phyloP scores from a whole-genome alignment of 1,140 invertebrate genomes.

The Euglossa dilemma region DNA sequence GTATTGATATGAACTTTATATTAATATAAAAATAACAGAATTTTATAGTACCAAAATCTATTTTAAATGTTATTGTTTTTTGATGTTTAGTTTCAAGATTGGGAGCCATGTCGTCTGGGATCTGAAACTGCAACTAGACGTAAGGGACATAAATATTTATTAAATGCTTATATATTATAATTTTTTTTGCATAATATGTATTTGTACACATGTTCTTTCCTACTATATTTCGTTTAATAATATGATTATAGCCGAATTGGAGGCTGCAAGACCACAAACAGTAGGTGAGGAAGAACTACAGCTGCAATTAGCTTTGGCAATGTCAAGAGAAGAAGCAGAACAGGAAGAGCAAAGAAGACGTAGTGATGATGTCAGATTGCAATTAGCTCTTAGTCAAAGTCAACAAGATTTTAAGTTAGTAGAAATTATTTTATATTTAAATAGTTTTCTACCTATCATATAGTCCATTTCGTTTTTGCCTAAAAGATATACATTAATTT shows the following conservation, averaged over 20 bases:
- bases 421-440: not conserved
- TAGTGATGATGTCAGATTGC: slow-evolving; percentile 96
- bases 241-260: slow-evolving; percentile 88
- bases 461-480: not conserved
- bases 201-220: not conserved
- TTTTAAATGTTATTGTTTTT: slow-evolving; percentile 21
- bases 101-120: slow-evolving; percentile 77
- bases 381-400: slow-evolving; percentile 96
- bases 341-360: slow-evolving; percentile 96
- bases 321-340: slow-evolving; percentile 99
- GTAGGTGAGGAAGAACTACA: slow-evolving; percentile 99
- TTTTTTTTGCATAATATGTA: not conserved
- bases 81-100: slow-evolving; percentile 76
- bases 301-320: slow-evolving; percentile 97
- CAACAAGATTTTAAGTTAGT: slow-evolving; percentile 93
- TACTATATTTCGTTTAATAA: not conserved
- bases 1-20: slow-evolving; percentile 31
- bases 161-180: slow-evolving; percentile 40
- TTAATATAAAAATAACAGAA: not conserved
- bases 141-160: slow-evolving; percentile 62
- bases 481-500: slow-evolving; percentile 55
- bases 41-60: not conserved
- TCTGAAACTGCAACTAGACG: slow-evolving; percentile 77
- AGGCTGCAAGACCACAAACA: slow-evolving; percentile 96
- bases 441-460: not conserved